phyloP scores from a whole-genome alignment of 2,113 vertebrate species.

The Ctenodactylus gundi region DNA sequence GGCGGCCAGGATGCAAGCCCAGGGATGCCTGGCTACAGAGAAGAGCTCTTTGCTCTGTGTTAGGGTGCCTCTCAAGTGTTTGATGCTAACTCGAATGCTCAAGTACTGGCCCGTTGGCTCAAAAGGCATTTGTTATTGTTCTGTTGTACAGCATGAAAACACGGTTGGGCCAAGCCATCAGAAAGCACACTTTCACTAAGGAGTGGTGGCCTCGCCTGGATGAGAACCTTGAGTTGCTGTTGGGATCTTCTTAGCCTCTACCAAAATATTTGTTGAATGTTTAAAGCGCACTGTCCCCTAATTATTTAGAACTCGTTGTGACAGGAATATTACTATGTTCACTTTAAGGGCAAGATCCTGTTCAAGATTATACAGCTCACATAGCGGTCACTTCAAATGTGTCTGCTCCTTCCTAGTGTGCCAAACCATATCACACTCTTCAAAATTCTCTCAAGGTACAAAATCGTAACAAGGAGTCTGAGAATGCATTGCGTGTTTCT shows the following conservation, averaged over 20 bases:
- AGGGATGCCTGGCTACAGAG: background rate
- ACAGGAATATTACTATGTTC: background rate
- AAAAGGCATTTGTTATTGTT: background rate
- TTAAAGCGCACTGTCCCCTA: background rate
- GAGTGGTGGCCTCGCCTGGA: background rate
- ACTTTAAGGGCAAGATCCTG: background rate
- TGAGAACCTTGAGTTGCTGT: background rate
- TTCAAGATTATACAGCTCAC: background rate
- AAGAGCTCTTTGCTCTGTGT: background rate
- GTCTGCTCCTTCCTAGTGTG: background rate
- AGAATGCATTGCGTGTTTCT: background rate
- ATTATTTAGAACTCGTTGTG: background rate
- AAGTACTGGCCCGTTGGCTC: background rate
- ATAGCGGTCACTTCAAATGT: background rate
- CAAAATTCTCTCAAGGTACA: background rate
- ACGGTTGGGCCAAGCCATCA: background rate
- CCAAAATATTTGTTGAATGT: background rate
- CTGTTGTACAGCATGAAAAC: background rate
- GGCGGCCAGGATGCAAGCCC: background rate
- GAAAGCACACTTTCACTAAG: background rate
- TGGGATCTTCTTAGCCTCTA: background rate
- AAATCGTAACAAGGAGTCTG: background rate
- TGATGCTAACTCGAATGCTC: background rate
- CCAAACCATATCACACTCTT: background rate
- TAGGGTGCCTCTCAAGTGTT: background rate